Evolutionary conservation across 2,888 invertebrate genomes (phyloP).

Genomic region (Conchocele bisecta): DNA sequence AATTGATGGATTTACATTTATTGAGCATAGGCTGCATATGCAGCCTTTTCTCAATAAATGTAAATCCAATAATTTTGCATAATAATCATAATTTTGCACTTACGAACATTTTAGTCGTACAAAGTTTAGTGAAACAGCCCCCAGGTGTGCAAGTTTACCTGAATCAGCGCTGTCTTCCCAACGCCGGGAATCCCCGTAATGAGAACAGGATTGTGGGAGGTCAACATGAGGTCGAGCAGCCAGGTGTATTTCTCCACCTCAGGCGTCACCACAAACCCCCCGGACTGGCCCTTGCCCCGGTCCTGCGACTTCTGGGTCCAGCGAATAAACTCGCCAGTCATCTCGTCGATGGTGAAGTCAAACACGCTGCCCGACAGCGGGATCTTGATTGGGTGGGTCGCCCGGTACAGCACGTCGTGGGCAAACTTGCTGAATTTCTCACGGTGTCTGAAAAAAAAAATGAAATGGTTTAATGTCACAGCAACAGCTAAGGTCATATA

Average conservation of each 20-base stretch:
- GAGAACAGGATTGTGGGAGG: constrained; percentile 75
- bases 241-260: constrained; percentile 80
- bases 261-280: constrained; percentile 75
- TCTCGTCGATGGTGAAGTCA: constrained; percentile 77
- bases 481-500: no score
- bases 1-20: no score
- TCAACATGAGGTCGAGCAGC: constrained; percentile 75
- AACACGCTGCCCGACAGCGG: constrained; percentile 76
- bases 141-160: no score
- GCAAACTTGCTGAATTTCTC: constrained; percentile 79
- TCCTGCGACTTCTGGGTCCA: constrained; percentile 77
- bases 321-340: constrained; percentile 69
- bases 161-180: constrained; percentile 79
- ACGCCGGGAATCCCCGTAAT: constrained; percentile 80
- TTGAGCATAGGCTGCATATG: no score
- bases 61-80: no score
- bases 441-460: constrained; percentile 64
- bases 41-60: no score
- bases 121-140: no score
- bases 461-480: not conserved
- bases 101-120: no score
- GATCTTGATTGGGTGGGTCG: constrained; percentile 73
- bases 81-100: no score
- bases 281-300: constrained; percentile 64
- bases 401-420: constrained; percentile 76